These are phyloP conservation scores for Tethya wilhelma DNA, from an alignment of 37 sponge, comb jelly and placozoan species.

Conservation along the genomic window DNA sequence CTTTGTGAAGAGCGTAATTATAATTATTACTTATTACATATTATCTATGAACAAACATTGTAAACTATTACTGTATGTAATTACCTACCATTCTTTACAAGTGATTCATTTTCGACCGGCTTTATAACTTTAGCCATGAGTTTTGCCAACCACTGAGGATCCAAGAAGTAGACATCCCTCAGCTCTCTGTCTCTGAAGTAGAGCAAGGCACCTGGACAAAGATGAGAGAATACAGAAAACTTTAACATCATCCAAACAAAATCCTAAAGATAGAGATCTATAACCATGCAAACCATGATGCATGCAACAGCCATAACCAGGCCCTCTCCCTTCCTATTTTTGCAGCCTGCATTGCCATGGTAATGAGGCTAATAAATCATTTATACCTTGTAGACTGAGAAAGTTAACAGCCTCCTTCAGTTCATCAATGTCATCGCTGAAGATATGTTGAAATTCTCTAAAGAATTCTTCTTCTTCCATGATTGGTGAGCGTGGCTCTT, in stretches of 20 bases:
- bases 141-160: conserved; percentile 85
- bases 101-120: not conserved
- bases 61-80: no score
- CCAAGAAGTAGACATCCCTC: conserved; percentile 73
- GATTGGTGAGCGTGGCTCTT: conserved; percentile 19
- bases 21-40: no score
- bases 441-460: not conserved
- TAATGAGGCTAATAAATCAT: no score
- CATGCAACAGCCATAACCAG: not conserved
- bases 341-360: no score
- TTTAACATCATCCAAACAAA: not conserved
- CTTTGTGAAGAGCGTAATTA: no score
- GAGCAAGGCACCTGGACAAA: conserved; percentile 56
- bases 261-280: not conserved
- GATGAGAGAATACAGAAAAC: not conserved
- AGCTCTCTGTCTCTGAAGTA: conserved; percentile 67
- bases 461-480: conserved; percentile 35
- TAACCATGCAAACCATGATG: not conserved
- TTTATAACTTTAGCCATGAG: conserved; percentile 72
- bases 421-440: conserved; percentile 54
- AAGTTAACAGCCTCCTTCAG: conserved; percentile 63
- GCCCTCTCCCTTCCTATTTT: no score
- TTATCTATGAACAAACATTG: no score
- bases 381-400: conserved; percentile 57
- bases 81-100: not conserved